Evolutionary conservation across 1,140 invertebrate species (phyloP).

Genomic region (Caerostris darwini): DNA sequence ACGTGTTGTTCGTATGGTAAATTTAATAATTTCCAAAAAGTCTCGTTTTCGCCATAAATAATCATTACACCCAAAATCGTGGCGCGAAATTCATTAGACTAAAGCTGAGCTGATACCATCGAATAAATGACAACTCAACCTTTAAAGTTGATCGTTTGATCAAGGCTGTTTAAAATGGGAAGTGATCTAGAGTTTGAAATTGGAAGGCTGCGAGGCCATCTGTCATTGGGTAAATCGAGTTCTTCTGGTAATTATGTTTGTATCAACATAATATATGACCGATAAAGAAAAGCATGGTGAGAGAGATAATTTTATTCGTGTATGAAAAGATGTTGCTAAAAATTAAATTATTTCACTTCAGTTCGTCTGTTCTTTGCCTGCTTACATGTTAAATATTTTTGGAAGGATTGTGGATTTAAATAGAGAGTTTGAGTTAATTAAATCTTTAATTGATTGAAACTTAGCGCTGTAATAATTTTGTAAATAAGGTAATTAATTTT

Average conservation of each 20-base stretch:
- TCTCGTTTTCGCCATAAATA: conserved; percentile 43
- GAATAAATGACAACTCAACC: conserved; percentile 46
- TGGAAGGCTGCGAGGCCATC: not conserved
- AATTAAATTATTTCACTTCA: too few species aligned
- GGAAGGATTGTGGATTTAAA: too few species aligned
- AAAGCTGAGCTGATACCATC: conserved; percentile 12
- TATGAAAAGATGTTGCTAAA: too few species aligned
- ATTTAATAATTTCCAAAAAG: conserved; percentile 48
- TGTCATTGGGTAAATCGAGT: not conserved
- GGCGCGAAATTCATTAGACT: conserved; percentile 1
- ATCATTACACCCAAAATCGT: conserved; percentile 17
- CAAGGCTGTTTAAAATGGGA: conserved; percentile 4
- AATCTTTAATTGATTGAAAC: too few species aligned
- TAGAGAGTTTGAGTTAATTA: too few species aligned
- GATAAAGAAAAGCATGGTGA: too few species aligned
- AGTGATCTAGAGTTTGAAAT: not conserved
- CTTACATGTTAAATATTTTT: too few species aligned
- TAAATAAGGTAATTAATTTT: not conserved
- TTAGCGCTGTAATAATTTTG: too few species aligned
- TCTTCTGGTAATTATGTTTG: not conserved
- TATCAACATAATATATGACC: too few species aligned
- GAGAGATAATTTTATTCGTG: too few species aligned
- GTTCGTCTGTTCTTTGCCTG: too few species aligned
- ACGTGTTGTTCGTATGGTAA: conserved; percentile 34
- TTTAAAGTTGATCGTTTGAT: conserved; percentile 18